Conservation (phyloP, 1,140 invertebrate genomes). For the Coelopa frigida region DNA sequence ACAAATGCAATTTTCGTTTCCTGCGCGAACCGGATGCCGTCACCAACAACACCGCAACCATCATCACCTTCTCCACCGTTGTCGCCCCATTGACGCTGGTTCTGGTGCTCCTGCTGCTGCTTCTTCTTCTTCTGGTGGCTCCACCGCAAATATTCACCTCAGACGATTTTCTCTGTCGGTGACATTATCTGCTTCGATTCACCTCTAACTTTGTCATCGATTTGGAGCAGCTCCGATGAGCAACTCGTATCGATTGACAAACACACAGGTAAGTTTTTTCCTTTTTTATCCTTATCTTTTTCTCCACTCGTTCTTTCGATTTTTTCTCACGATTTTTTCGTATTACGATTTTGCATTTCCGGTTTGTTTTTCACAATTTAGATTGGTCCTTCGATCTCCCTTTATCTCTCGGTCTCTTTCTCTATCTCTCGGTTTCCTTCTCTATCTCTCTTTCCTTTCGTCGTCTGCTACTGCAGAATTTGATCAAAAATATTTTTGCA, state of each 20-base stretch:
- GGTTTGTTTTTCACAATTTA: neutral
- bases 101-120: constrained; percentile 5
- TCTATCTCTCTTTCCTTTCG: too few relatives aligned
- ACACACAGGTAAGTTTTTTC: constrained; percentile 30
- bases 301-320: too few relatives aligned
- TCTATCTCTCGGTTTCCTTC: neutral
- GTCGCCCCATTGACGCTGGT: constrained; percentile 7
- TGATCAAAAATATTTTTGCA: too few relatives aligned
- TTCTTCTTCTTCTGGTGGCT: neutral
- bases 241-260: constrained; percentile 37
- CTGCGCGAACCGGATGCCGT: too few relatives aligned
- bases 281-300: neutral
- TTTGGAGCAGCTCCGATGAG: constrained; percentile 42
- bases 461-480: too few relatives aligned
- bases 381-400: neutral
- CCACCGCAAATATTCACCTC: constrained; percentile 15
- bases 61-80: too few relatives aligned
- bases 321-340: too few relatives aligned
- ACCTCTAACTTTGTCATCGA: constrained; percentile 36
- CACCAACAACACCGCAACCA: too few relatives aligned
- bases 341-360: too few relatives aligned
- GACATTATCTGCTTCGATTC: constrained; percentile 52
- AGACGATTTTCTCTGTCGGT: constrained; percentile 50
- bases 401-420: neutral
- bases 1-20: too few relatives aligned